Percentiles rank a stretch among this genome's conserved stretches.
phyloP scores from a whole-genome alignment of 2,113 vertebrate genomes.

The Menura novaehollandiae region DNA sequence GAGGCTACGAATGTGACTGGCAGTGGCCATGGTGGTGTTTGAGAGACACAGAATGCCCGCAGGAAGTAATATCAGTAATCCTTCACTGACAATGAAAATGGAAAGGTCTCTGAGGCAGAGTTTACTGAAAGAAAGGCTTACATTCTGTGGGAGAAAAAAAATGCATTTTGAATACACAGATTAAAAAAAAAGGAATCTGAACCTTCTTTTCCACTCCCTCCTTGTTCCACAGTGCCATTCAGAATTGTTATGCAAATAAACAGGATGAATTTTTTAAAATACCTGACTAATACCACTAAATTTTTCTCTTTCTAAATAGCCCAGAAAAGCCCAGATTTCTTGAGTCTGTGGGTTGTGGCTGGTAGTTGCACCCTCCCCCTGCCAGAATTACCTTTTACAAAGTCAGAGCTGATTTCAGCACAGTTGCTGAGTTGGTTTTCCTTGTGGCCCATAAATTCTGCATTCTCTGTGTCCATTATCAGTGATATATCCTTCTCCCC shows the following conservation, averaged over 20 bases:
- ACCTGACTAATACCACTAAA: background rate
- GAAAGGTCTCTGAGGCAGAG: background rate
- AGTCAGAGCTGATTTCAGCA: background rate
- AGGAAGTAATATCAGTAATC: background rate
- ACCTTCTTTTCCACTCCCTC: background rate
- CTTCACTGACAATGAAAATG: background rate
- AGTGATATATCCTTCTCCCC: background rate
- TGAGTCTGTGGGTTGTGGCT: background rate
- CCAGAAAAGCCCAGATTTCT: background rate
- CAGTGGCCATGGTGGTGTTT: background rate
- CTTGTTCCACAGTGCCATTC: background rate
- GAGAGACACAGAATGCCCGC: background rate
- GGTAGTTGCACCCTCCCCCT: accelerated
- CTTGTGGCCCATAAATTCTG: background rate
- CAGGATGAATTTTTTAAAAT: background rate
- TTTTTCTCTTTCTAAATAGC: background rate
- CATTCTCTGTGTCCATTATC: background rate
- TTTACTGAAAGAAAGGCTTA: background rate
- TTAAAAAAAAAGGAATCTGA: background rate
- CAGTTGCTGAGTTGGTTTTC: background rate
- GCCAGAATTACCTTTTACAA: background rate
- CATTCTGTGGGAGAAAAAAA: background rate
- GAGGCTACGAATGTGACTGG: background rate
- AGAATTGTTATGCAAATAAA: background rate
- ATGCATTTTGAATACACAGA: accelerated